A percentile compares a stretch with the other conserved stretches of the same genome.
These are phyloP conservation scores for Schizothorax lantsangensis DNA, from an alignment of 2,797 vertebrate species.

Conservation along the genomic window DNA sequence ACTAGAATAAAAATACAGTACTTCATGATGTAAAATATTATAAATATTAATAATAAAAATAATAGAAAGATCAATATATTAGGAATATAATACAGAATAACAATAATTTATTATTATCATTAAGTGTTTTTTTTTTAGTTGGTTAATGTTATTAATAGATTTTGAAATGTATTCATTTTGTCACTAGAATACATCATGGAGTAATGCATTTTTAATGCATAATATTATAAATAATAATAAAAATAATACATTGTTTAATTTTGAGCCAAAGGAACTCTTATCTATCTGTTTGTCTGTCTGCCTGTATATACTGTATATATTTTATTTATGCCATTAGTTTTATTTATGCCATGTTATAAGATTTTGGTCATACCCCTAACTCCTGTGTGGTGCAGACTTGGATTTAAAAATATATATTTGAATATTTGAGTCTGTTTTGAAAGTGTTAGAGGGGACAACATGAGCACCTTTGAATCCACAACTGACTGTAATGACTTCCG, in stretches of 20 bases:
- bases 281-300: too few species aligned
- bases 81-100: neutral
- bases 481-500: neutral
- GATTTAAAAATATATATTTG: neutral
- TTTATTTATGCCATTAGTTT: too few species aligned
- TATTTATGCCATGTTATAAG: too few species aligned
- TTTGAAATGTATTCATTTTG: neutral
- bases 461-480: neutral
- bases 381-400: neutral
- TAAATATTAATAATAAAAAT: neutral
- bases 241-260: too few species aligned
- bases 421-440: neutral
- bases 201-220: too few species aligned
- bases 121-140: neutral
- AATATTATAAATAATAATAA: too few species aligned
- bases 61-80: neutral
- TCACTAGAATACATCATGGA: neutral
- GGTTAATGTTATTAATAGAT: neutral
- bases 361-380: neutral
- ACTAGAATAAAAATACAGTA: neutral
- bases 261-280: too few species aligned
- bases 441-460: neutral
- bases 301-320: too few species aligned
- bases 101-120: neutral
- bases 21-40: neutral